Evolutionary conservation across 2,888 invertebrate species (phyloP), one percentile per base, ranked within the genome.

Genomic region (Noctua pronuba): DNA sequence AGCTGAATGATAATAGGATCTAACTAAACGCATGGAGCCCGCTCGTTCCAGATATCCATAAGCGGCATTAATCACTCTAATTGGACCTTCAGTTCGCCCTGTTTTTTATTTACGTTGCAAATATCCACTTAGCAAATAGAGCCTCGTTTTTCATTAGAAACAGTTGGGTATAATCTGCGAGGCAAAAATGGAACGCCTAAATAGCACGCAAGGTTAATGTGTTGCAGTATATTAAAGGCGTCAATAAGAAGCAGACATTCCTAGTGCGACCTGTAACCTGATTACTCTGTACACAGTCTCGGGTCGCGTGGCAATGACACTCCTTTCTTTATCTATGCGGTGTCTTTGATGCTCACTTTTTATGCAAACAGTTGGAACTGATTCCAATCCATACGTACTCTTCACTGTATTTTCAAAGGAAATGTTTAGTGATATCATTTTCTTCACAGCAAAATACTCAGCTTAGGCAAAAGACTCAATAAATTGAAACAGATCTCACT

Each of bases 131-230:
- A 86, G 87, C 80, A 83, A 86, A 88, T 85, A 87, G 83, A 84
- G 70, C 75, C 83, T 84, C 73, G 80, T 86, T 83, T 85, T 86
- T 83, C 87, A 87, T 86, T 82, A 73, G 73, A 82, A 88, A 85
- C 79, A 82, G 83, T 82, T 83, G 82, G 88, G 86, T 83, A 89
- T 90, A 89, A 92, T 91, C 91, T 92, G 90, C 89, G 90, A 92
- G 90, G 90, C 89, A 90, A 88, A 89, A 91, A 86, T 86, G 83
- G 83, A 91, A 90, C 90, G 90, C 91, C 93, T 95, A 94, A 95
- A 94, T 93, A 94, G 94, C 94, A 88, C 90, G 92, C 96, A 94
- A 95, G 95, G 95, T 93, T 95, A 94, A 95, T 94, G 92, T 92
- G 92, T 92, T 91, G 92, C 93, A 92, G 90, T 90, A 90, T 90